phyloP scores from a whole-genome alignment of 2,113 vertebrate species.

The Brachypodius melanocephalos region DNA sequence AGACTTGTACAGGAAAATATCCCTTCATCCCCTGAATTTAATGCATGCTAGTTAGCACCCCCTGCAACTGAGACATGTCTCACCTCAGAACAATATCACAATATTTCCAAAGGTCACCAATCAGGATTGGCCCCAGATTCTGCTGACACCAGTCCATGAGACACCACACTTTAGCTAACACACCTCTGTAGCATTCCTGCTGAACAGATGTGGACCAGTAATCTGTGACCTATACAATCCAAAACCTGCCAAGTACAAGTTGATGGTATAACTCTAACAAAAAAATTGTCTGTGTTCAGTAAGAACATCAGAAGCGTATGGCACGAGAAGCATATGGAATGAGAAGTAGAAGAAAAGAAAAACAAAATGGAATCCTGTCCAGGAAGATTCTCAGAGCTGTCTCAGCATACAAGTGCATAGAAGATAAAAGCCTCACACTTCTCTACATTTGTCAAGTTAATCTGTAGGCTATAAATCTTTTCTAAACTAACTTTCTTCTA shows the following conservation, averaged over 20 bases:
- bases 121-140: background rate
- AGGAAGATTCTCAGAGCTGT: background rate
- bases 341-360: background rate
- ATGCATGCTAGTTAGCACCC: accelerated
- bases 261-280: background rate
- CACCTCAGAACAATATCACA: background rate
- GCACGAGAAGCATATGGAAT: background rate
- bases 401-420: background rate
- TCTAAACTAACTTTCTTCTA: background rate
- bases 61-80: background rate
- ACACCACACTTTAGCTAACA: background rate
- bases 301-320: background rate
- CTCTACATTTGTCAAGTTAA: background rate
- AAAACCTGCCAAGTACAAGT: background rate
- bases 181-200: background rate
- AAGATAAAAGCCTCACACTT: background rate
- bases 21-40: background rate
- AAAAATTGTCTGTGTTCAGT: background rate
- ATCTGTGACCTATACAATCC: background rate
- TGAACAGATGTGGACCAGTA: background rate
- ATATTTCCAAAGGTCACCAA: background rate
- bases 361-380: background rate
- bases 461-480: background rate
- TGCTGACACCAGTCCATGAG: background rate
- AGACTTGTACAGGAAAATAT: background rate